Conservation (phyloP, 2,888 invertebrate species). For the Erebia palarica region DNA sequence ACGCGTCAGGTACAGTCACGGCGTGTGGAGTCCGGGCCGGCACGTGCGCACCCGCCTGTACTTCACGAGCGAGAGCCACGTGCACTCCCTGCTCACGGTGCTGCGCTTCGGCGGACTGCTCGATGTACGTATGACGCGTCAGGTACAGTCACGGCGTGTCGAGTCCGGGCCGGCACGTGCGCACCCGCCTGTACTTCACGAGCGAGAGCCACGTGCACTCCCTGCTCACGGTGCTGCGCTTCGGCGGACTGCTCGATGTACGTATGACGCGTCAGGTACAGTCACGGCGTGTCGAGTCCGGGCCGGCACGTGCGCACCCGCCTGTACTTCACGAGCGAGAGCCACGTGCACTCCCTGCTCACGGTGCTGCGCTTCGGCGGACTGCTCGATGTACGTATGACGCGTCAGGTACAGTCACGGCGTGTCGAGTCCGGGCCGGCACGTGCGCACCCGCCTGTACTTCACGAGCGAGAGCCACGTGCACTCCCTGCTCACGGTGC, state of each 20-base stretch:
- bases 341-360: slow-evolving; percentile 98
- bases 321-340: slow-evolving; percentile 99
- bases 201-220: slow-evolving; percentile 99
- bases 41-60: slow-evolving; percentile 99
- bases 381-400: slow-evolving; percentile 84
- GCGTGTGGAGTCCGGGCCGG: slow-evolving; percentile 98
- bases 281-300: too few relatives aligned
- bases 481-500: slow-evolving; percentile 97
- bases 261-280: slow-evolving; percentile 50
- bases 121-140: slow-evolving; percentile 83
- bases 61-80: slow-evolving; percentile 99
- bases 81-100: slow-evolving; percentile 98
- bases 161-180: slow-evolving; percentile 98
- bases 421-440: too few relatives aligned
- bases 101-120: slow-evolving; percentile 95
- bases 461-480: slow-evolving; percentile 99
- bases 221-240: slow-evolving; percentile 95
- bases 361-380: slow-evolving; percentile 97
- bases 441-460: slow-evolving; percentile 94
- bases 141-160: slow-evolving; percentile 94
- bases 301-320: slow-evolving; percentile 85
- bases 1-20: slow-evolving; percentile 85
- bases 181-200: slow-evolving; percentile 99
- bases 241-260: slow-evolving; percentile 94
- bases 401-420: too few relatives aligned